These are phyloP conservation scores for Mechanitis mazaeus DNA, from an alignment of 2,888 invertebrate genomes.

Conservation along the genomic window DNA sequence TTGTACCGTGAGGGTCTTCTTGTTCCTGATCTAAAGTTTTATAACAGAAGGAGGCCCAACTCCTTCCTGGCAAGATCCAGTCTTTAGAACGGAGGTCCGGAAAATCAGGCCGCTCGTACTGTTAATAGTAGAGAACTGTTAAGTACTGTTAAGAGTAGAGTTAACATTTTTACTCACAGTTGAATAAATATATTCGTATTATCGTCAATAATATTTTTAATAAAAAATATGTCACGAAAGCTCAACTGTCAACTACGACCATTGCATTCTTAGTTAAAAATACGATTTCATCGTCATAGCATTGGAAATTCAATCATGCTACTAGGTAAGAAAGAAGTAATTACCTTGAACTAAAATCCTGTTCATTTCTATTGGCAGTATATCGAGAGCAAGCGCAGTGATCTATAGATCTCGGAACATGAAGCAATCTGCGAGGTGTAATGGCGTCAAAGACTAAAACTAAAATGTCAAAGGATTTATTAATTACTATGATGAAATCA, in stretches of 20 bases:
- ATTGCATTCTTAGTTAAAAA: constrained; percentile 36
- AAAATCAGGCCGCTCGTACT: too few relatives aligned
- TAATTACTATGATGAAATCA: too few relatives aligned
- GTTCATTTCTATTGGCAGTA: constrained; percentile 59
- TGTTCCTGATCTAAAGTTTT: too few relatives aligned
- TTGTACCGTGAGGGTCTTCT: too few relatives aligned
- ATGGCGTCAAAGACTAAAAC: constrained; percentile 45
- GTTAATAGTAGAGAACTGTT: too few relatives aligned
- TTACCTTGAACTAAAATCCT: constrained; percentile 29
- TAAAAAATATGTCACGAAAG: constrained; percentile 13
- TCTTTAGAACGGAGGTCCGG: too few relatives aligned
- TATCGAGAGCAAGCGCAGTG: constrained; percentile 63
- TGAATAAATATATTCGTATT: too few relatives aligned
- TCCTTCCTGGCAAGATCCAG: too few relatives aligned
- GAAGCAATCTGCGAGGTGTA: constrained; percentile 49
- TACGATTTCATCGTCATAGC: constrained; percentile 33
- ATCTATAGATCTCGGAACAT: constrained; percentile 62
- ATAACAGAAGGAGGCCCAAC: too few relatives aligned
- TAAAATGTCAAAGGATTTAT: background rate
- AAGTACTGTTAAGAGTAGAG: too few relatives aligned
- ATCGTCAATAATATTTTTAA: constrained; percentile 28
- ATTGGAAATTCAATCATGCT: constrained; percentile 31
- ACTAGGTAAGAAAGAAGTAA: constrained; percentile 27
- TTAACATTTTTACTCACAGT: too few relatives aligned
- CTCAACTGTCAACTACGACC: constrained; percentile 42